These are phyloP conservation scores for Pseudococcus longispinus DNA, from an alignment of 2,888 invertebrate species.

Conservation along the genomic window DNA sequence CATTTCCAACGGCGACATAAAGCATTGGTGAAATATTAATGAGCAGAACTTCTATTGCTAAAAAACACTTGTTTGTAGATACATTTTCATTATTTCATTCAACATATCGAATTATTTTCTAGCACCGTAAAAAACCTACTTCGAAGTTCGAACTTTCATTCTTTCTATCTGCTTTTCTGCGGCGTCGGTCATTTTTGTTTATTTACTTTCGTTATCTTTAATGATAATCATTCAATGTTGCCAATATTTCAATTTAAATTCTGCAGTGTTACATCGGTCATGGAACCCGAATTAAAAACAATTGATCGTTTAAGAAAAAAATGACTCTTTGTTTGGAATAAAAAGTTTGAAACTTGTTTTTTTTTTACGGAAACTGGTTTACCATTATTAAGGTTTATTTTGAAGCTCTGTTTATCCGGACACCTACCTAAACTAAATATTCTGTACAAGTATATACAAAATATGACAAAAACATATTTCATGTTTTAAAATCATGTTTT, in stretches of 20 bases:
- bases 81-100: background rate
- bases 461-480: too few species aligned
- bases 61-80: background rate
- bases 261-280: too few species aligned
- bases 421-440: too few species aligned
- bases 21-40: background rate
- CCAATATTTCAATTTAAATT: background rate
- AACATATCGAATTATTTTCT: background rate
- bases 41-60: background rate
- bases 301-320: too few species aligned
- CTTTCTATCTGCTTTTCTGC: background rate
- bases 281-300: too few species aligned
- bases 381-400: too few species aligned
- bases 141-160: background rate
- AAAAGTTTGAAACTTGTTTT: too few species aligned
- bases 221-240: background rate
- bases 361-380: too few species aligned
- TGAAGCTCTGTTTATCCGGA: too few species aligned
- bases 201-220: background rate
- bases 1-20: background rate
- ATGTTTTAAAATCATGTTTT: too few species aligned
- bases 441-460: too few species aligned
- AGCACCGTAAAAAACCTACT: background rate
- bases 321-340: too few species aligned
- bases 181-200: background rate